A percentile compares a stretch with the other conserved stretches of the same genome.
phyloP scores from a whole-genome alignment of 2,113 vertebrate species.

The Odocoileus hemionus region DNA sequence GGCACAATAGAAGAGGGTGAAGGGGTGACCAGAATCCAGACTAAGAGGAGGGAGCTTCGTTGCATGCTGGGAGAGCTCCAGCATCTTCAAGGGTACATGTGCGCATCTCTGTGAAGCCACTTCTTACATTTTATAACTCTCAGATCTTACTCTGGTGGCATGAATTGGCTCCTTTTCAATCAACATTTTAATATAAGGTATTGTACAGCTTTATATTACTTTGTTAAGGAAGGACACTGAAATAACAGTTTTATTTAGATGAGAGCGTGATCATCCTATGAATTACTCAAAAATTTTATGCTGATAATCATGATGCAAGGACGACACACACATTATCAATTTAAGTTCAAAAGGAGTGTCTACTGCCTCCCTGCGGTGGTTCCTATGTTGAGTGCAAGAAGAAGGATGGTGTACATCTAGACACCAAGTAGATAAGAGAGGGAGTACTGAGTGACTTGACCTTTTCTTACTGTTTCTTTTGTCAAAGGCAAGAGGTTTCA shows the following conservation, averaged over 20 bases:
- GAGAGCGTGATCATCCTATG: not conserved
- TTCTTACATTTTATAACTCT: not conserved
- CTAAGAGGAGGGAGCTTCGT: not conserved
- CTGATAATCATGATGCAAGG: not conserved
- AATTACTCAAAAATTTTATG: not conserved
- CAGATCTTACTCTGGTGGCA: not conserved
- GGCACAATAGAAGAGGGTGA: not conserved
- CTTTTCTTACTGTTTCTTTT: not conserved
- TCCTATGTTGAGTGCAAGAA: not conserved
- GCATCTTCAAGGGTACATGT: not conserved
- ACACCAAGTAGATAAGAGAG: not conserved
- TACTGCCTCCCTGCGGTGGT: not conserved
- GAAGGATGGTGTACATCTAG: not conserved
- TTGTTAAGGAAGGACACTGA: not conserved
- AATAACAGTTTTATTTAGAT: constrained; percentile 17
- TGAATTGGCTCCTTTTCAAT: not conserved
- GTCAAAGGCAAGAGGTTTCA: not conserved
- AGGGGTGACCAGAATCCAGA: not conserved
- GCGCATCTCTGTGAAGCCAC: not conserved
- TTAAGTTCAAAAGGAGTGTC: not conserved
- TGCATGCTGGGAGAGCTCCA: not conserved
- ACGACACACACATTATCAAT: not conserved
- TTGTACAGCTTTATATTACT: not conserved
- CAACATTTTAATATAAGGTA: not conserved
- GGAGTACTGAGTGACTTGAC: not conserved